Evolutionary conservation across 2,113 vertebrate genomes (phyloP), one percentile per base, ranked within the genome.

Genomic region (Microtus ochrogaster): DNA sequence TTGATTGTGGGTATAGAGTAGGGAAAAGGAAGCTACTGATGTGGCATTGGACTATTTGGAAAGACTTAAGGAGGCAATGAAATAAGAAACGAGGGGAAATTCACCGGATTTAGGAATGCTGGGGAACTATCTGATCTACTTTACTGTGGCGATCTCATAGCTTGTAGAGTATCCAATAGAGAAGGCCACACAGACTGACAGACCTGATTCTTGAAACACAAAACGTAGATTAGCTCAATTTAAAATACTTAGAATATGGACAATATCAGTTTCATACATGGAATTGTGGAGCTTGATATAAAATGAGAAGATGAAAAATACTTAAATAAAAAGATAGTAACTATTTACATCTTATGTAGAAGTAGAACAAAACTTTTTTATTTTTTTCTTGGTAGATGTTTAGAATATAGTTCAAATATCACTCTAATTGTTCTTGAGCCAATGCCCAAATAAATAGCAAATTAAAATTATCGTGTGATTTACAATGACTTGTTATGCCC

Each of bases 381-480:
- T 47, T 22, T 83, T 93, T 44, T 94, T 78, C 13, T 73, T 94
- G 33, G 24, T 77, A 21, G 28, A 74, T 52, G 63, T 61, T 81
- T 65, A 73, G 91, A 93, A 93, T 73, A 63, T 49, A 94, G 96
- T 90, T 84, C 39, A 82, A 91, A 90, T 88, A 95, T 90, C 49
- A 85, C 13, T 30, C 9, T 89, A 94, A 89, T 91, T 95, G 68
- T 90, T 91, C 92, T 85, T 91, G 91, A 94, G 17, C 63, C 70
- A 78, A 30, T 89, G 41, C 19, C 19, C 52, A 82, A 89, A 78
- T 78, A 96, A 94, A 58, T 36, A 92, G 58, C n/a, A 93, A 94
- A 89, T 81, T 77, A 14, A 66, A 76, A 81, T 90, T 95, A 24
- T 91, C 65, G 90, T 94, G 52, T 85, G 44, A 78, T 91, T 96